Conservation (phyloP, 2,888 invertebrate species). For the Fragum whitleyi region DNA sequence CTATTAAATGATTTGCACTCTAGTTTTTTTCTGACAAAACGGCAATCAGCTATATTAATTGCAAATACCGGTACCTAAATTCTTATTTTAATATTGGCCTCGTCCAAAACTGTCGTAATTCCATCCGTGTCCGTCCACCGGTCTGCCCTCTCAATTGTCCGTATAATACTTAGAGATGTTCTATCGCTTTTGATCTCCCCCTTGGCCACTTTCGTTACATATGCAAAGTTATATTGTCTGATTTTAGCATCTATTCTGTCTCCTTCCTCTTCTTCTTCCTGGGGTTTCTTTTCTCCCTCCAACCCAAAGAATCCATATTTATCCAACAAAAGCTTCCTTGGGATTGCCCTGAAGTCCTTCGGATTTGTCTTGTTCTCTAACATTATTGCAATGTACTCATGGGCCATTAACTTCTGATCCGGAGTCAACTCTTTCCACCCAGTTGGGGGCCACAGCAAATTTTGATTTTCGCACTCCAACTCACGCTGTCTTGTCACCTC, state of each 20-base stretch:
- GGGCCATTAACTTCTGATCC: conserved; percentile 31
- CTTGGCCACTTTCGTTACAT: conserved; percentile 14
- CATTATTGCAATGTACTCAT: conserved; percentile 27
- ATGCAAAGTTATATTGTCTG: conserved; percentile 29
- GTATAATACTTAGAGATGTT: not conserved
- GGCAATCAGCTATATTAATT: too few relatives aligned
- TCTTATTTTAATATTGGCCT: not conserved
- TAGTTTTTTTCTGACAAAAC: too few relatives aligned
- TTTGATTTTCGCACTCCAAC: not conserved
- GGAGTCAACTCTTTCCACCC: not conserved
- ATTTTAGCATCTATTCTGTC: conserved; percentile 24
- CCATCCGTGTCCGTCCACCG: conserved; percentile 27
- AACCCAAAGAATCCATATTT: conserved; percentile 35
- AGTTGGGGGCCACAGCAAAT: conserved; percentile 23
- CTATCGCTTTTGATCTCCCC: conserved; percentile 18
- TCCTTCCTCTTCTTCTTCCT: conserved; percentile 13
- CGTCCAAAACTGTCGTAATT: not conserved
- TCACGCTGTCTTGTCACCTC: not conserved
- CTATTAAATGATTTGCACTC: too few relatives aligned
- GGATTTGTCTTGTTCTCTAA: conserved; percentile 9
- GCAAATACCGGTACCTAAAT: not conserved
- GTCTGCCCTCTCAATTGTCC: conserved; percentile 16
- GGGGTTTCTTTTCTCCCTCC: conserved; percentile 23
- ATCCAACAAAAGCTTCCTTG: conserved; percentile 7
- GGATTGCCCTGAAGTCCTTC: not conserved